Conservation (phyloP, 2,797 vertebrate species). For the Chelon auratus region DNA sequence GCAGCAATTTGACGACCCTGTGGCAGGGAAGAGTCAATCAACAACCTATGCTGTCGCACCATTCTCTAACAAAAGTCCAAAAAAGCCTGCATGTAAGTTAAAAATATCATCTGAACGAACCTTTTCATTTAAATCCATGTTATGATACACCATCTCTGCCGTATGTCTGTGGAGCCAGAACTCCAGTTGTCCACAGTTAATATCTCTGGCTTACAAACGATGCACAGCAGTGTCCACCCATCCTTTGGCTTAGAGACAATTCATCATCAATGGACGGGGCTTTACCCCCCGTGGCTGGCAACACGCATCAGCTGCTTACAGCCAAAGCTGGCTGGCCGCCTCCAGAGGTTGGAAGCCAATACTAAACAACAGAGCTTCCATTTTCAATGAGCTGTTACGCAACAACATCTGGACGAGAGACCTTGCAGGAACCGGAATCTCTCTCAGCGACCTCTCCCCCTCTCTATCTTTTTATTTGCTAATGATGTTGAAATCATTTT, state of each 20-base stretch:
- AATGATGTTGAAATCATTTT: conserved; percentile 83
- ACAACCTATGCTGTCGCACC: neutral
- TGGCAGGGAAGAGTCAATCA: conserved; percentile 3
- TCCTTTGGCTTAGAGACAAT: conserved; percentile 40
- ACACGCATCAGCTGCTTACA: conserved; percentile 35
- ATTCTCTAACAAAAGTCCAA: conserved; percentile 27
- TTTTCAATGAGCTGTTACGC: conserved; percentile 73
- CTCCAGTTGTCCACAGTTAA: conserved; percentile 33
- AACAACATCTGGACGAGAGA: conserved; percentile 79
- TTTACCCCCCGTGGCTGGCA: conserved; percentile 53
- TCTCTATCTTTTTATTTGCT: conserved; percentile 69
- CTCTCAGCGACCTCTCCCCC: conserved; percentile 19
- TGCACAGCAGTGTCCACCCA: conserved; percentile 36
- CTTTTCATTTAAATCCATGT: conserved; percentile 41
- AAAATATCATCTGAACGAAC: conserved; percentile 23
- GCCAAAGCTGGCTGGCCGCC: conserved; percentile 52
- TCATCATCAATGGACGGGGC: conserved; percentile 41
- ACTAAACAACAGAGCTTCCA: conserved; percentile 69
- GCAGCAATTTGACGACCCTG: neutral
- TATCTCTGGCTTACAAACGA: conserved; percentile 49
- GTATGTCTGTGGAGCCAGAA: conserved; percentile 20
- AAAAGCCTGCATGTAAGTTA: conserved; percentile 1
- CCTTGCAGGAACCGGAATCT: conserved; percentile 64
- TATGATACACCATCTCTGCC: conserved; percentile 37
- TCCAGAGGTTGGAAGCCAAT: conserved; percentile 59